Evolutionary conservation across 1,140 invertebrate genomes (phyloP).

Genomic region (Scaptomyza pallida): DNA sequence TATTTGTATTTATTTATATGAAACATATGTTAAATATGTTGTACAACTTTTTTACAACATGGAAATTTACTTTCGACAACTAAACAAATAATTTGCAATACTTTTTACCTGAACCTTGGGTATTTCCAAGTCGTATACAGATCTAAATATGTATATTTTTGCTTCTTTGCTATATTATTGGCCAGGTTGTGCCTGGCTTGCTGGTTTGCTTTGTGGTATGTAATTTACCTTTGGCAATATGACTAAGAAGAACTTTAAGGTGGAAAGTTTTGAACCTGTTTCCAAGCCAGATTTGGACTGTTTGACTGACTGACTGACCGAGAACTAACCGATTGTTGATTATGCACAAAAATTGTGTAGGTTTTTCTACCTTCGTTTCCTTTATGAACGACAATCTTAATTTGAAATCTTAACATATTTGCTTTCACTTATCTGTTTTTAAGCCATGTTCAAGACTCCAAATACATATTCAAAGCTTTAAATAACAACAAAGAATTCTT

Average conservation of each 20-base stretch:
- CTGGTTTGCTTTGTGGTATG: constrained; percentile 2
- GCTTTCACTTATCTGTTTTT: too few relatives aligned
- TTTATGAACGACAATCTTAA: not conserved
- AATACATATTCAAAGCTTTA: too few relatives aligned
- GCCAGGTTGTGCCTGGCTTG: constrained; percentile 2
- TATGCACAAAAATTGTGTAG: constrained; percentile 41
- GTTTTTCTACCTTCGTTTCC: not conserved
- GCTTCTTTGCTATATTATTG: constrained; percentile 54
- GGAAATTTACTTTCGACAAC: too few relatives aligned
- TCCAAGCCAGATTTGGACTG: constrained; percentile 13
- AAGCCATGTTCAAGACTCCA: too few relatives aligned
- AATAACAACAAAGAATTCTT: too few relatives aligned
- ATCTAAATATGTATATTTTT: not conserved
- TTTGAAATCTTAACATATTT: too few relatives aligned
- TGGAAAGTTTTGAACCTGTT: constrained; percentile 23
- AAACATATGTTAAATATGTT: not conserved
- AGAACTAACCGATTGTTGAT: constrained; percentile 55
- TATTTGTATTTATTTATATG: not conserved
- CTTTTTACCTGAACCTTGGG: too few relatives aligned
- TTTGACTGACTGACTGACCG: constrained; percentile 48
- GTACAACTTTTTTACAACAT: too few relatives aligned
- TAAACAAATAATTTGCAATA: too few relatives aligned
- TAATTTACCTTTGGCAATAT: constrained; percentile 34
- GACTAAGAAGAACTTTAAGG: constrained; percentile 30
- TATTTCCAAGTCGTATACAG: too few relatives aligned